These are phyloP conservation scores for Seladonia tumulorum DNA, from an alignment of 2,888 invertebrate species.

Conservation along the genomic window DNA sequence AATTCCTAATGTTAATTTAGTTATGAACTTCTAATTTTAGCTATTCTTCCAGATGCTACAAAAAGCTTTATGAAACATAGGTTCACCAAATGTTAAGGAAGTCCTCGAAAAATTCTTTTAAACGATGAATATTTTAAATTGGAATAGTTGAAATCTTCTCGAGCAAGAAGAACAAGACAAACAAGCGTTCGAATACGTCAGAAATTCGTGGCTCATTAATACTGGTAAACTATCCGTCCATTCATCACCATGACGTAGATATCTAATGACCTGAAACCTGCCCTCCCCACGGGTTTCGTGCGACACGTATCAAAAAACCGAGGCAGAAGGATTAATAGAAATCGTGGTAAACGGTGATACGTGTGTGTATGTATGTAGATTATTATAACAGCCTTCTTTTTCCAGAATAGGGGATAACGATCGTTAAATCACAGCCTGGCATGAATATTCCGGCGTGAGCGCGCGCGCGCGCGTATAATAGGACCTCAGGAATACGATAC, in stretches of 20 bases:
- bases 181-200: neutral
- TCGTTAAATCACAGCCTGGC: constrained; percentile 18
- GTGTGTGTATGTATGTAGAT: neutral
- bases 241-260: neutral
- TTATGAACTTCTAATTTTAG: too few relatives aligned
- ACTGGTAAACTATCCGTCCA: neutral
- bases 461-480: neutral
- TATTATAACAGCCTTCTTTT: neutral
- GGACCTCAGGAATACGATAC: constrained; percentile 21
- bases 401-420: constrained; percentile 23
- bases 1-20: too few relatives aligned
- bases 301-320: neutral
- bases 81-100: too few relatives aligned
- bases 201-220: neutral
- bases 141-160: too few relatives aligned
- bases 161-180: neutral
- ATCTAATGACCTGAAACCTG: neutral
- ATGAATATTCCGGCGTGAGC: constrained; percentile 35
- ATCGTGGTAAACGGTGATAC: neutral
- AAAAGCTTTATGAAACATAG: too few relatives aligned
- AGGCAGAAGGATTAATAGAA: neutral
- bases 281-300: neutral
- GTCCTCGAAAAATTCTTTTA: too few relatives aligned
- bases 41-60: too few relatives aligned
- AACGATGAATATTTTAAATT: too few relatives aligned